Percentiles rank a stretch among this genome's conserved stretches.
These are phyloP conservation scores for Syngnathus scovelli DNA, from an alignment of 2,113 vertebrate species.

Conservation along the genomic window DNA sequence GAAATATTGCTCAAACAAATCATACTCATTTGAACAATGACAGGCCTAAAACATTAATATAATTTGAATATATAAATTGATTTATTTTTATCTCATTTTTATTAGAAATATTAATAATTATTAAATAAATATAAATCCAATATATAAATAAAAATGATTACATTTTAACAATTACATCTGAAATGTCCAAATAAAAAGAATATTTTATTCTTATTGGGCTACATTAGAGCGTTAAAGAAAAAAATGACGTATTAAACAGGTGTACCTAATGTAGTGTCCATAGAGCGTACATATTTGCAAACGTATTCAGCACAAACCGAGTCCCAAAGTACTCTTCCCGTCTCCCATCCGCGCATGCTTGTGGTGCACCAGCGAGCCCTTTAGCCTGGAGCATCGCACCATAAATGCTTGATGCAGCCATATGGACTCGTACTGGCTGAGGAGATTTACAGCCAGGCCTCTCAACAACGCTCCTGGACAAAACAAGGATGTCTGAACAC, in stretches of 20 bases:
- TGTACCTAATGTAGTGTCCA: background rate
- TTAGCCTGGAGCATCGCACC: slow-evolving; percentile 88
- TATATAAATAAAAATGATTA: background rate
- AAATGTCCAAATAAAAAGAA: background rate
- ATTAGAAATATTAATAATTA: background rate
- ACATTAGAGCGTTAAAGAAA: background rate
- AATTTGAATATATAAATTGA: too few relatives aligned
- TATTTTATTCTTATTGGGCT: background rate
- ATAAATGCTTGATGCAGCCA: slow-evolving; percentile 98
- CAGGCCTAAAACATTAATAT: too few relatives aligned
- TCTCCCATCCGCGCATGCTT: slow-evolving; percentile 12
- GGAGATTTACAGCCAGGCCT: slow-evolving; percentile 90
- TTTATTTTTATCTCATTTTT: too few relatives aligned
- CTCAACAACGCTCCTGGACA: slow-evolving; percentile 49
- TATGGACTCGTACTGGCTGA: slow-evolving; percentile 97
- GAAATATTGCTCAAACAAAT: too few relatives aligned
- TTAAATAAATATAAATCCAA: background rate
- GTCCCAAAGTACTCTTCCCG: background rate
- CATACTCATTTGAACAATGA: too few relatives aligned
- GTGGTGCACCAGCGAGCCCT: slow-evolving; percentile 79
- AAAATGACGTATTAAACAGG: background rate
- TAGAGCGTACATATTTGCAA: background rate
- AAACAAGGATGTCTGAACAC: slow-evolving; percentile 60
- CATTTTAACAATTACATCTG: background rate
- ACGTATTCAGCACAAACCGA: slow-evolving; percentile 25